A percentile compares a stretch with the other conserved stretches of the same genome.
Conservation (phyloP, 2,888 invertebrate genomes). For the Drosophila anomelani region DNA sequence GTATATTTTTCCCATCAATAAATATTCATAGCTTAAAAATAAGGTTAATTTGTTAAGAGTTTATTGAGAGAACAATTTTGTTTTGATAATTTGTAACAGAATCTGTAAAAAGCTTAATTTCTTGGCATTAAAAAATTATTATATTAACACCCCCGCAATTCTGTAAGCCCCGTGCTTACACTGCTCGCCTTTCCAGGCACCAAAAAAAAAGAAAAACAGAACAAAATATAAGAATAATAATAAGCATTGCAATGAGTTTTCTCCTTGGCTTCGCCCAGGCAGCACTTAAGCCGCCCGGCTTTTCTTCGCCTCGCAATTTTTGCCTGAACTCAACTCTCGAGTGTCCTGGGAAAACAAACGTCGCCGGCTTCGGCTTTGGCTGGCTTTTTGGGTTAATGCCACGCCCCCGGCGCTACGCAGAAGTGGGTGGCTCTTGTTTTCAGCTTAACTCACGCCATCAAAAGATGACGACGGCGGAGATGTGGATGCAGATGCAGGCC, state of each 20-base stretch:
- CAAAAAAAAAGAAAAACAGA: conserved; percentile 2
- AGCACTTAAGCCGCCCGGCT: conserved; percentile 38
- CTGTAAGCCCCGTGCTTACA: conserved; percentile 22
- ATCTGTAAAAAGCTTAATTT: background rate
- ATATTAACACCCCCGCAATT: background rate
- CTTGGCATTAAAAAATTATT: conserved; percentile 7
- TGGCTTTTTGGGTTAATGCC: conserved; percentile 50
- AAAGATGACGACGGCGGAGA: conserved; percentile 13
- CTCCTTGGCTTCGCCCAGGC: conserved; percentile 23
- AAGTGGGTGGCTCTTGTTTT: conserved; percentile 35
- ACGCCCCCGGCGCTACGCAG: conserved; percentile 30
- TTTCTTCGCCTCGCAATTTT: conserved; percentile 44
- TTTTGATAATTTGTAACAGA: background rate
- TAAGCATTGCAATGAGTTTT: conserved; percentile 40
- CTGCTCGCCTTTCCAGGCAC: conserved; percentile 15
- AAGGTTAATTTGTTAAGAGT: background rate
- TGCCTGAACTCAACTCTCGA: conserved; percentile 23
- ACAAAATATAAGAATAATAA: conserved; percentile 35
- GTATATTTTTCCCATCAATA: background rate
- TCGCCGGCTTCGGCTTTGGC: conserved; percentile 26
- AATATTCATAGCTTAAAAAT: background rate
- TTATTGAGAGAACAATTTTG: background rate
- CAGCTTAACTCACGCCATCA: conserved; percentile 27
- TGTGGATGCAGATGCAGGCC: conserved; percentile 39
- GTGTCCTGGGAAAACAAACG: conserved; percentile 45